phyloP scores from a whole-genome alignment of 2,113 vertebrate species.

The Mus musculus region GRCm39 chr8:98996501-98997000 shows the following conservation, averaged over 20 bases:
- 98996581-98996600: no score
- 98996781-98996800: conserved; percentile 10
- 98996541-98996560: background rate
- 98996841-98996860: background rate
- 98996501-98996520: conserved; percentile 6
- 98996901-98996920: conserved; percentile 2
- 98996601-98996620: background rate
- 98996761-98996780: conserved; percentile 22
- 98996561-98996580: no score
- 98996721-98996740: conserved; percentile 41
- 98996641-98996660: background rate
- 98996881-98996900: background rate
- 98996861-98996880: background rate
- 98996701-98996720: background rate
- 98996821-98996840: conserved; percentile 4
- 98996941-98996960: background rate
- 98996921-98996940: background rate
- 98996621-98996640: background rate
- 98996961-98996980: background rate
- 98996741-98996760: background rate
- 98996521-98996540: background rate
- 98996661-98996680: background rate
- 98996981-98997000: background rate
- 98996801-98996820: background rate
- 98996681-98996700: background rate